phyloP scores from a whole-genome alignment of 2,888 invertebrate genomes.

The Parascotia fuliginaria region DNA sequence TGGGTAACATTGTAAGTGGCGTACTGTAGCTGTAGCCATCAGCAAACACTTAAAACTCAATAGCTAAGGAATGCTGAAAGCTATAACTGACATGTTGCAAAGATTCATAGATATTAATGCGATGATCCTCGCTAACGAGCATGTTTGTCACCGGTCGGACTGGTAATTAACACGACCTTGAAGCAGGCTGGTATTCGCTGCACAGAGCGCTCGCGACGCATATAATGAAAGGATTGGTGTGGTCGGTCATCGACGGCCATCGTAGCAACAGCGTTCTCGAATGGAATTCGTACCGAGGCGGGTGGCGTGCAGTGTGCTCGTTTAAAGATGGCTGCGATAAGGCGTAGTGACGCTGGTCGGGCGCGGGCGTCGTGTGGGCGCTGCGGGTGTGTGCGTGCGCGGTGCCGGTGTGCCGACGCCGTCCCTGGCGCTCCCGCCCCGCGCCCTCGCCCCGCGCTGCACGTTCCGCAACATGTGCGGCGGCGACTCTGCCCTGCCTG shows the following conservation, averaged over 20 bases:
- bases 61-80: constrained; percentile 19
- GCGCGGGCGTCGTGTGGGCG: constrained; percentile 76
- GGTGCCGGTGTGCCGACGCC: constrained; percentile 66
- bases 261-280: constrained; percentile 68
- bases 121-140: constrained; percentile 62
- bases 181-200: constrained; percentile 58
- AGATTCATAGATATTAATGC: constrained; percentile 34
- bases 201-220: constrained; percentile 52
- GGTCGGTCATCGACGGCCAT: constrained; percentile 63
- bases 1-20: too few relatives aligned
- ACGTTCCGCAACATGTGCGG: constrained; percentile 84
- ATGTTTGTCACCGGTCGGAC: constrained; percentile 67
- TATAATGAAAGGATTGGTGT: constrained; percentile 73
- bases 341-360: constrained; percentile 80
- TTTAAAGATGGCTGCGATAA: constrained; percentile 85
- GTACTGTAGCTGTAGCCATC: constrained; percentile 16
- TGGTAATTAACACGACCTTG: constrained; percentile 80
- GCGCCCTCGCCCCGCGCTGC: constrained; percentile 48
- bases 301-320: constrained; percentile 80
- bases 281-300: constrained; percentile 80
- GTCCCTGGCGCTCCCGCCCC: constrained; percentile 69
- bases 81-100: constrained; percentile 29
- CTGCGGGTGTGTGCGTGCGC: constrained; percentile 74
- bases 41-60: constrained; percentile 6
- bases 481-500: constrained; percentile 50